Conservation (phyloP, 2,113 vertebrate genomes). For the Naja naja region DNA sequence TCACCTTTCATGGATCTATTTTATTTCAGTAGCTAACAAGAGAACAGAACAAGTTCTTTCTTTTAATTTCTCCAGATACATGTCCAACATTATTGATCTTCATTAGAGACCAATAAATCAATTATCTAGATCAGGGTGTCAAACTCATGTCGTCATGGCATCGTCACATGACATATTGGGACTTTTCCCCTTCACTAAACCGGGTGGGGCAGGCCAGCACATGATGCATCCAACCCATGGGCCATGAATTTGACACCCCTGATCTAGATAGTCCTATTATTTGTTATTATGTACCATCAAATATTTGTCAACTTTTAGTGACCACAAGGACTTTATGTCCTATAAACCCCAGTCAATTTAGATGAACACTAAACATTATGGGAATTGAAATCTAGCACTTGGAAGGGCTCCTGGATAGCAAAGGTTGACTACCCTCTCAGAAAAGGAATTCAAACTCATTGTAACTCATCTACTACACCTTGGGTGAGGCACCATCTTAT, state of each 20-base stretch:
- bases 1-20: neutral
- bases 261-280: neutral
- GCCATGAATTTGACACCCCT: too few species aligned
- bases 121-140: neutral
- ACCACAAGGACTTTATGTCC: neutral
- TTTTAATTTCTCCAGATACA: neutral
- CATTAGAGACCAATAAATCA: neutral
- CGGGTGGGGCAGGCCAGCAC: too few species aligned
- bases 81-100: neutral
- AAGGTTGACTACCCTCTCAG: neutral
- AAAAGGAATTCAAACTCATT: neutral
- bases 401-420: neutral
- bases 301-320: neutral
- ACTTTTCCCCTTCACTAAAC: too few species aligned
- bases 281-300: neutral
- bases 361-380: neutral
- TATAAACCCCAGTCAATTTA: neutral
- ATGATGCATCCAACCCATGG: too few species aligned
- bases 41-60: neutral
- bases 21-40: neutral
- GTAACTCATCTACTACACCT: neutral
- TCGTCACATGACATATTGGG: too few species aligned
- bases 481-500: neutral
- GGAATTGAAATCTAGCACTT: neutral
- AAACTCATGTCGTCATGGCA: too few species aligned